Percentiles rank a stretch among this genome's conserved stretches.
phyloP scores from a whole-genome alignment of 1,140 invertebrate species.

The Drosophila teissieri region DNA sequence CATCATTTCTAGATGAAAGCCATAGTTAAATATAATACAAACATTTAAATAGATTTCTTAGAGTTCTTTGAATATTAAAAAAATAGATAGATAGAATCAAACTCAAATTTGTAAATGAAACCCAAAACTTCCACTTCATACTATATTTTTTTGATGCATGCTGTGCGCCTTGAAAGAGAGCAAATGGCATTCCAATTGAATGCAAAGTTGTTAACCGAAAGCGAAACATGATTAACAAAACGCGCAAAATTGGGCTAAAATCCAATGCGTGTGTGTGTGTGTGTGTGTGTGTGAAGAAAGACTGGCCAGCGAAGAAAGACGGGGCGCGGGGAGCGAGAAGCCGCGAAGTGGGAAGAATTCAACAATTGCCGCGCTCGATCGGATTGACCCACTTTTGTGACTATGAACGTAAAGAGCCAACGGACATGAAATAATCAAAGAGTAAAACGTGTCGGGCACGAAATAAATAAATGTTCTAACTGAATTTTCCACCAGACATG shows the following conservation, averaged over 20 bases:
- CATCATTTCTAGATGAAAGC: background rate
- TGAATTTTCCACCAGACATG: conserved; percentile 43
- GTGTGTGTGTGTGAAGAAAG: background rate
- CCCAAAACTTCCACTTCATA: background rate
- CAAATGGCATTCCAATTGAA: conserved; percentile 55
- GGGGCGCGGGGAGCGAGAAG: background rate
- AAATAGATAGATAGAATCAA: too few species aligned
- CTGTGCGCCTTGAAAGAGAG: conserved; percentile 15
- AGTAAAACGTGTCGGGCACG: conserved; percentile 16
- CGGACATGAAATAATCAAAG: conserved; percentile 9
- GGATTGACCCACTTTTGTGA: conserved; percentile 35
- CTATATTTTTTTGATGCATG: background rate
- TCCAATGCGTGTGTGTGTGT: conserved; percentile 14
- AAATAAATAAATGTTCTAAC: conserved; percentile 48
- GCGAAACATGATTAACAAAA: conserved; percentile 80
- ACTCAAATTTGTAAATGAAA: too few species aligned
- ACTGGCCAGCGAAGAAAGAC: background rate
- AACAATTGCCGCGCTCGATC: conserved; percentile 5
- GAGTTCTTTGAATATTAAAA: too few species aligned
- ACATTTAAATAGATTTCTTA: background rate
- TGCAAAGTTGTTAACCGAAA: conserved; percentile 72
- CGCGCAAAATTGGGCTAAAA: conserved; percentile 68
- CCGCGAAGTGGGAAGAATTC: conserved; percentile 25
- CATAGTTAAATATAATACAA: background rate
- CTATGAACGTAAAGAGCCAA: background rate